phyloP scores from a whole-genome alignment of 2,888 invertebrate genomes.

The Cataglyphis livida region DNA sequence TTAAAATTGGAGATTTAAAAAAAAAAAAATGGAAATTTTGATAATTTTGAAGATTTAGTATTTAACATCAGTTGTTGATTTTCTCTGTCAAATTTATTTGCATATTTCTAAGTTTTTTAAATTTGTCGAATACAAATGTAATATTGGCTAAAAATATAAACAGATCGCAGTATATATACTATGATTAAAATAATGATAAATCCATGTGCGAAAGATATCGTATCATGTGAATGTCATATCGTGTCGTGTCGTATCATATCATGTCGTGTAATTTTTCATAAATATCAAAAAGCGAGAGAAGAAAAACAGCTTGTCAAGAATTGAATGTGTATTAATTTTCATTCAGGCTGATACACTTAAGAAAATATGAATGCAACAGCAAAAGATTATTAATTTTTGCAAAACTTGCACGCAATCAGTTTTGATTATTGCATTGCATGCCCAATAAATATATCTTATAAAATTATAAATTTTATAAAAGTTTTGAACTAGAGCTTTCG shows the following conservation, averaged over 20 bases:
- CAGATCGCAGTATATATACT: neutral
- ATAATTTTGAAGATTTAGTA: neutral
- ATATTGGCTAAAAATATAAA: neutral
- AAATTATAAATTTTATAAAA: neutral
- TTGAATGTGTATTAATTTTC: constrained; percentile 79
- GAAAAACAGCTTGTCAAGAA: constrained; percentile 43
- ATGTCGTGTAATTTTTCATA: constrained; percentile 39
- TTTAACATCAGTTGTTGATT: neutral
- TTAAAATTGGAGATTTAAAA: neutral
- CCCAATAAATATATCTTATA: constrained; percentile 63
- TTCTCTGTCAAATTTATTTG: neutral
- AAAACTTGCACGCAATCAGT: neutral
- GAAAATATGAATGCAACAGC: constrained; percentile 59
- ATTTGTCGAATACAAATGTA: neutral
- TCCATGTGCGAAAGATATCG: neutral
- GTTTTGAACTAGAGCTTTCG: neutral
- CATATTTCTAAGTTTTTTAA: neutral
- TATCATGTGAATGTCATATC: no score
- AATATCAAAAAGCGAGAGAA: constrained; percentile 18
- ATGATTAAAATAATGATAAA: neutral
- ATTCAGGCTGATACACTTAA: constrained; percentile 77
- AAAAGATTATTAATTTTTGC: constrained; percentile 61
- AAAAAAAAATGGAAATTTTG: neutral
- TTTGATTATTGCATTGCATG: constrained; percentile 72
- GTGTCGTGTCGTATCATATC: no score